Conservation (phyloP, 2,888 invertebrate genomes). For the Steinernema scapterisci region DNA sequence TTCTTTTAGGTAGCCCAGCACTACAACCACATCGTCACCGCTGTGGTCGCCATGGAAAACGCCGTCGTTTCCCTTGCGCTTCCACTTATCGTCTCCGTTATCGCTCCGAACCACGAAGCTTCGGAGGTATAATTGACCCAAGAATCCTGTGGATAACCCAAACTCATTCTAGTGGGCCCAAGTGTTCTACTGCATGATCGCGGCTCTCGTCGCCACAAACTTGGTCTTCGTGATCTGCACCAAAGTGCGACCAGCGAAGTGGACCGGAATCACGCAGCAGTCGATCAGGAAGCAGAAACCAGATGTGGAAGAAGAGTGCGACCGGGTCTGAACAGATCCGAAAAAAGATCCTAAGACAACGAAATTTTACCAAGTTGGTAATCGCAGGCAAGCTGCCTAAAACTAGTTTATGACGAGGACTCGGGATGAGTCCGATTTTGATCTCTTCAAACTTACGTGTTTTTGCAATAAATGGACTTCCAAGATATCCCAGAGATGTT, state of each 20-base stretch:
- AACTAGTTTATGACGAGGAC: background rate
- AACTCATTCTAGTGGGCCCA: conserved; percentile 1
- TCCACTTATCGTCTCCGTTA: conserved; percentile 2
- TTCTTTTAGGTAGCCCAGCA: conserved; percentile 30
- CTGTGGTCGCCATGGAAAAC: conserved; percentile 25
- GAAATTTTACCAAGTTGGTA: background rate
- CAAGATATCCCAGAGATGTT: no score
- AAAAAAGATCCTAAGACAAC: background rate
- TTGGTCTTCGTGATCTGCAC: background rate
- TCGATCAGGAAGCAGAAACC: background rate
- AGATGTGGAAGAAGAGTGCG: background rate
- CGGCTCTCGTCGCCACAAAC: background rate
- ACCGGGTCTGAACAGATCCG: background rate
- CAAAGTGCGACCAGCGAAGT: background rate
- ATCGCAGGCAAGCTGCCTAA: background rate
- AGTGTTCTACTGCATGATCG: conserved; percentile 16
- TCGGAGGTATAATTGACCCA: no score
- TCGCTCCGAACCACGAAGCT: background rate
- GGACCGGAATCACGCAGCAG: background rate
- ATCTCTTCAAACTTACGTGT: no score
- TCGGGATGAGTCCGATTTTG: background rate
- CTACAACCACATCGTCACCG: conserved; percentile 30
- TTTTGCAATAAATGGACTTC: no score
- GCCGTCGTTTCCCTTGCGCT: conserved; percentile 30
- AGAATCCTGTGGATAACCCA: no score